Percentiles rank a stretch among this genome's conserved stretches.
Conservation (phyloP, 1,140 invertebrate species). For the Bombus ignitus region DNA sequence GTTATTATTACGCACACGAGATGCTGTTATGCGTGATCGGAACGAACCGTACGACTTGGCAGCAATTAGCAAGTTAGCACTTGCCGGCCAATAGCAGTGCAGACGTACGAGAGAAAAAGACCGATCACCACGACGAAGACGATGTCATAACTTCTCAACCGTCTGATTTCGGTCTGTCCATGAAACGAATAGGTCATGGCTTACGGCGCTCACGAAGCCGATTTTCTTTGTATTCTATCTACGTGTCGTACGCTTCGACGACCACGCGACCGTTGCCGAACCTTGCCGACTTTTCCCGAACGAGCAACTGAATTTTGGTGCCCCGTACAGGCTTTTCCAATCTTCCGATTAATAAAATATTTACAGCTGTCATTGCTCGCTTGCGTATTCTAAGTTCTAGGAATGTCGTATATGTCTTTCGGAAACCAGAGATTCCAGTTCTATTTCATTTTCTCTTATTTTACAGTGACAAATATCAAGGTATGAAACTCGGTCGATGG, state of each 20-base stretch:
- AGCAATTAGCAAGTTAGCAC: too few relatives aligned
- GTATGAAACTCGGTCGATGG: too few relatives aligned
- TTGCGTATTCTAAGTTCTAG: too few relatives aligned
- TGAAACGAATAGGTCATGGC: slow-evolving; percentile 24
- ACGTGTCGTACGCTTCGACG: background rate
- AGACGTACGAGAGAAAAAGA: background rate
- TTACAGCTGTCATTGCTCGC: too few relatives aligned
- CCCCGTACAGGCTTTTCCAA: background rate
- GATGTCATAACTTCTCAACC: slow-evolving; percentile 30
- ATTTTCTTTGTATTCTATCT: background rate
- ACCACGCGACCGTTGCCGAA: background rate
- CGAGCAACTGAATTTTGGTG: background rate
- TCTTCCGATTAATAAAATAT: background rate
- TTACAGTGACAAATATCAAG: too few relatives aligned
- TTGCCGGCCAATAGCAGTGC: background rate
- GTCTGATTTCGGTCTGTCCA: slow-evolving; percentile 40
- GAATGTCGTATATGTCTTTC: too few relatives aligned
- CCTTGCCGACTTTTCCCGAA: background rate
- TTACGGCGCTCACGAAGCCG: background rate
- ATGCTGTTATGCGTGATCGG: background rate
- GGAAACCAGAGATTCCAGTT: background rate
- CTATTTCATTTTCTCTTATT: background rate
- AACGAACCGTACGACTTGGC: background rate
- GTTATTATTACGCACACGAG: slow-evolving; percentile 11
- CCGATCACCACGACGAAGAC: slow-evolving; percentile 14